Evolutionary conservation across 2,888 invertebrate species (phyloP).

Genomic region (Rhabditoides inermis): DNA sequence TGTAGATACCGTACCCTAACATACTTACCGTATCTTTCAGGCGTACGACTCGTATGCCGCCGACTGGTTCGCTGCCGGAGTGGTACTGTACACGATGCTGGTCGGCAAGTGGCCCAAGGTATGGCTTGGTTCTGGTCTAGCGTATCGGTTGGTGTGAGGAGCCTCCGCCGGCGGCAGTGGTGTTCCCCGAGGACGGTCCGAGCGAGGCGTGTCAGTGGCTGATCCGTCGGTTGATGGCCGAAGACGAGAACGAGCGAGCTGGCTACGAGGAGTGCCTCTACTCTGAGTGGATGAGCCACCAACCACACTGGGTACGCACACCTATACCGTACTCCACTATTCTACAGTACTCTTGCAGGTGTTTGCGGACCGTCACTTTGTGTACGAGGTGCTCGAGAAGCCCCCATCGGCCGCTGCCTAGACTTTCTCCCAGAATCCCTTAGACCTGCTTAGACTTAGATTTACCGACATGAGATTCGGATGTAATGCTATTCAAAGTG

Average conservation of each 20-base stretch:
- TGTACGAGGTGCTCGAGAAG: conserved; percentile 9
- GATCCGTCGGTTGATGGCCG: conserved; percentile 17
- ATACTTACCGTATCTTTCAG: too few relatives aligned
- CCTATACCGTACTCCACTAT: too few relatives aligned
- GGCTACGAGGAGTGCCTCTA: conserved; percentile 27
- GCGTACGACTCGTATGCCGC: conserved; percentile 33
- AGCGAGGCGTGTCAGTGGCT: conserved; percentile 18
- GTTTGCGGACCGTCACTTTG: conserved; percentile 23
- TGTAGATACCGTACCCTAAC: too few relatives aligned
- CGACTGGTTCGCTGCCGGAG: conserved; percentile 35
- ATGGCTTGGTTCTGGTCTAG: background rate
- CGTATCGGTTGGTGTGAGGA: background rate
- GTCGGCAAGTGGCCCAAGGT: conserved; percentile 35
- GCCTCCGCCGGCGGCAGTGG: background rate
- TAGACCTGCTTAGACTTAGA: too few relatives aligned
- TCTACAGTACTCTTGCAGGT: too few relatives aligned
- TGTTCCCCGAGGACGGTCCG: conserved; percentile 15
- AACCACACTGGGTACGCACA: conserved; percentile 25
- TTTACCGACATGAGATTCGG: too few relatives aligned
- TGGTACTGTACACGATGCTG: conserved; percentile 40
- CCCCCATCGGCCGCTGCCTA: too few relatives aligned
- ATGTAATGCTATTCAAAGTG: too few relatives aligned
- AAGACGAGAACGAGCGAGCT: conserved; percentile 20
- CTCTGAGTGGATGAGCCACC: conserved; percentile 26
- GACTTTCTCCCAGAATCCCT: too few relatives aligned